Percentiles rank a stretch among this genome's conserved stretches.
phyloP scores from a whole-genome alignment of 2,797 vertebrate species.

The Melanotaenia trifasciata region DNA sequence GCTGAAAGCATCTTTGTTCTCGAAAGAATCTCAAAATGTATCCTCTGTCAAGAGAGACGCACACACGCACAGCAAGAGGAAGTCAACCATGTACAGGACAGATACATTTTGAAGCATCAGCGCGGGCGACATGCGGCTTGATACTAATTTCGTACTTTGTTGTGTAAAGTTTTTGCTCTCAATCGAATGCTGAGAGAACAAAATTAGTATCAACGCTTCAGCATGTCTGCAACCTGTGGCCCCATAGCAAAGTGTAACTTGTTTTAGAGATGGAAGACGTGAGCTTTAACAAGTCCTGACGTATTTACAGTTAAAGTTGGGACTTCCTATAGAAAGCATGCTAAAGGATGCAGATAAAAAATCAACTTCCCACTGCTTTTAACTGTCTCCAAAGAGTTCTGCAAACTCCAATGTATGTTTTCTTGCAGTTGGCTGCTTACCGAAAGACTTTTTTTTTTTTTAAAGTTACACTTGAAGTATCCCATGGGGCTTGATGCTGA shows the following conservation, averaged over 20 bases:
- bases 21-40: slow-evolving; percentile 94
- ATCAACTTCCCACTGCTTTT: slow-evolving; percentile 45
- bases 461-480: slow-evolving; percentile 83
- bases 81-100: slow-evolving; percentile 80
- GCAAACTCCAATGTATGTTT: slow-evolving; percentile 52
- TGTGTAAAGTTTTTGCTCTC: slow-evolving; percentile 80
- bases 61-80: slow-evolving; percentile 81
- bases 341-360: slow-evolving; percentile 32
- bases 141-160: slow-evolving; percentile 91
- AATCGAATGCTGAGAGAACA: slow-evolving; percentile 83
- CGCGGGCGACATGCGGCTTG: slow-evolving; percentile 88
- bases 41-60: slow-evolving; percentile 86
- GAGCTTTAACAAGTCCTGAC: slow-evolving; percentile 40
- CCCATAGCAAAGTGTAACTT: slow-evolving; percentile 90
- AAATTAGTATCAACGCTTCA: slow-evolving; percentile 89
- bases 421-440: slow-evolving; percentile 40
- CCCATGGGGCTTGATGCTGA: slow-evolving; percentile 95
- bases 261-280: slow-evolving; percentile 37
- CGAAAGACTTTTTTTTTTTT: slow-evolving; percentile 36
- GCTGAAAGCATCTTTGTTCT: slow-evolving; percentile 85
- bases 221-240: slow-evolving; percentile 89
- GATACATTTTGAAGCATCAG: slow-evolving; percentile 99
- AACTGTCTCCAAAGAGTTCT: slow-evolving; percentile 49
- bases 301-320: slow-evolving; percentile 20
- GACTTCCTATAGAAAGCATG: slow-evolving; percentile 50